Evolutionary conservation across 2,113 vertebrate species (phyloP).

Genomic region (Rallus limicola): DNA sequence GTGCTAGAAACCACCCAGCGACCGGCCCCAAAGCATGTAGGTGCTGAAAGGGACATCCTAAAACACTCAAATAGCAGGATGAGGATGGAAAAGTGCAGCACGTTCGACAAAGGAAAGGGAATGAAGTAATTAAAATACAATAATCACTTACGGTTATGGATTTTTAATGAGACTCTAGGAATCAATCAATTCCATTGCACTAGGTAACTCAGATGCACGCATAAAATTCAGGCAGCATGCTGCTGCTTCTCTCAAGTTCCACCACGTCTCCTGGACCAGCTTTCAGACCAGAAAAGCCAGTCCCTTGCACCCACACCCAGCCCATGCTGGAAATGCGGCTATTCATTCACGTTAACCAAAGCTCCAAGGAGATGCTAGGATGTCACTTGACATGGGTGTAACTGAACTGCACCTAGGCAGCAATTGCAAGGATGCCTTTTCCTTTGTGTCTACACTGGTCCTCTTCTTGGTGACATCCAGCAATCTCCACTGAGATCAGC

Average conservation of each 20-base stretch:
- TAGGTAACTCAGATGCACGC: neutral
- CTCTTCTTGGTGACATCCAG: neutral
- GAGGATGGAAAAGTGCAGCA: neutral
- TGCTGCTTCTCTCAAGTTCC: neutral
- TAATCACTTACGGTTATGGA: neutral
- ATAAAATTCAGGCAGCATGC: neutral
- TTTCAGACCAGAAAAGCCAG: neutral
- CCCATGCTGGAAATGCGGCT: neutral
- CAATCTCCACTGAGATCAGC: neutral
- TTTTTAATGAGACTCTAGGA: neutral
- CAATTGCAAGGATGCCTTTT: neutral
- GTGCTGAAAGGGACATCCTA: conserved; percentile 36
- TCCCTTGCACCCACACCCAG: neutral
- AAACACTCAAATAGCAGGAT: conserved; percentile 41
- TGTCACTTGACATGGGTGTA: neutral
- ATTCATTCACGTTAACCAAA: neutral
- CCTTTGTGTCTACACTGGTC: neutral
- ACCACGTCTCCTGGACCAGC: neutral
- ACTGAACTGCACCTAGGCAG: neutral
- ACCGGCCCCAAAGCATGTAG: neutral
- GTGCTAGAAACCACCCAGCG: neutral
- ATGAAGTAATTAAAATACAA: neutral
- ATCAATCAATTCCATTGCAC: neutral
- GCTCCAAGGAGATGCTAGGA: neutral
- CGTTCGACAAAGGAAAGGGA: neutral